Evolutionary conservation across 2,797 vertebrate genomes (phyloP), one percentile per base, ranked within the genome.

Genomic region (Sciurus carolinensis): DNA sequence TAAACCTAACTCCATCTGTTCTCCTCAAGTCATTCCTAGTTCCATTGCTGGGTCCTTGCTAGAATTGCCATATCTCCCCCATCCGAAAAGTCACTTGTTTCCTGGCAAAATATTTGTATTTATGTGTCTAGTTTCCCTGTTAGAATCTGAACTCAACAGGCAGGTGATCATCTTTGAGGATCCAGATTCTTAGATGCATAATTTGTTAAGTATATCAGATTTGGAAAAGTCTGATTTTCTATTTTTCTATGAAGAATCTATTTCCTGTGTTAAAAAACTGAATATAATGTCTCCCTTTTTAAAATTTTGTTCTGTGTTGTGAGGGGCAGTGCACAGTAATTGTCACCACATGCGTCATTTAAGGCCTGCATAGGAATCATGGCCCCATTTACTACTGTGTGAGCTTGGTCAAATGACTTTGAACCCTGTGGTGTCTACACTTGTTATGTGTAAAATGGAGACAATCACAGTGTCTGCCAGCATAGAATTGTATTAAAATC

Each of bases 151-250:
- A 88, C 30, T 88, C 30, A n/a, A 84, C 54, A 20, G 18, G n/a
- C 17, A 84, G 36, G 36, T 66, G 72, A 44, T 83, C 91, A 87
- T 87, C 50, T 92, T 79, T 76, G 2, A 44, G 75, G 13, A 83
- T 87, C 42, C 22, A 79, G 24, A 77, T 73, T 64, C 42, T 86
- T 69, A 73, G 30, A 20, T 82, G 33, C 3, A 3, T 50, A 95
- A 87, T 90, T 87, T 90, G 50, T 82, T 83, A 89, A 91, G 17
- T 66, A 86, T 80, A 87, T 77, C 62, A 62, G 30, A 76, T 81
- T 80, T 81, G 66, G 20, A n/a, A 84, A 96, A 90, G 18, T 67
- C 36, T 64, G 15, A 44, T 90, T 94, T 83, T 33, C n/a, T 77
- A 62, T 95, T 47, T 30, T 67, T 36, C 42, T 87, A 24, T 33